Base-by-base conservation (phyloP, 2,888 invertebrate species). In the Temnothorax unifasciatus region DNA sequence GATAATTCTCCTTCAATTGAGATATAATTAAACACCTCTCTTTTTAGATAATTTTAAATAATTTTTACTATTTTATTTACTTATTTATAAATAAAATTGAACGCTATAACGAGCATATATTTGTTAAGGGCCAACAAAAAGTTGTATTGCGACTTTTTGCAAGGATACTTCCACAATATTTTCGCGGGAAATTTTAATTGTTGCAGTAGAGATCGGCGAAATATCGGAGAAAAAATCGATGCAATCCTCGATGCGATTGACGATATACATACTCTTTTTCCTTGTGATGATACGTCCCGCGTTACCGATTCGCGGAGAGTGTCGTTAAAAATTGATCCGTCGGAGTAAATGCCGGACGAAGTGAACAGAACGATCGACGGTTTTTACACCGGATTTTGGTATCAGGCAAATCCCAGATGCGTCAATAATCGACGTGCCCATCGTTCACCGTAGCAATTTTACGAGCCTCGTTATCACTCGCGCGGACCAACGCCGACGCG, bases 391-490 rank as follows among this genome's bases (percentile, higher is more conserved):
- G 79, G 71, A 84, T 85, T 85, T 85, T 52, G 74, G 74, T 59
- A 73, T 82, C 73, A 52, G 50, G 57, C 73, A 74, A 75, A 84
- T 57, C 69, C 84, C 52, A 61, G 64, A 79, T 69, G 77, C 64
- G 79, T 84, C 79, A 74, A 84, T 84, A 84, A 79, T 85, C 84
- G 85, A 84, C 61, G 52, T 3, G 44, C 11, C 85, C 74, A 85
- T 85, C 85, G 85, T 79, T 84, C 79, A 84, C 71, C 68, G 79
- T 81, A 85, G 79, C 79, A 79, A 85, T 84, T 85, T 85, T 84
- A 85, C 85, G 84, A 84, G 41, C 66, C 84, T 85, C 85, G 85
- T 84, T 85, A 84, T 85, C 84, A 79, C 79, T 66, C 85, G 84
- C 74, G 47, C 25, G 47, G 34, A 54, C 50, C 47, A 2, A 4